Percentiles rank a stretch among this genome's conserved stretches.
phyloP scores from a whole-genome alignment of 2,113 vertebrate genomes.

The Oxyura jamaicensis region DNA sequence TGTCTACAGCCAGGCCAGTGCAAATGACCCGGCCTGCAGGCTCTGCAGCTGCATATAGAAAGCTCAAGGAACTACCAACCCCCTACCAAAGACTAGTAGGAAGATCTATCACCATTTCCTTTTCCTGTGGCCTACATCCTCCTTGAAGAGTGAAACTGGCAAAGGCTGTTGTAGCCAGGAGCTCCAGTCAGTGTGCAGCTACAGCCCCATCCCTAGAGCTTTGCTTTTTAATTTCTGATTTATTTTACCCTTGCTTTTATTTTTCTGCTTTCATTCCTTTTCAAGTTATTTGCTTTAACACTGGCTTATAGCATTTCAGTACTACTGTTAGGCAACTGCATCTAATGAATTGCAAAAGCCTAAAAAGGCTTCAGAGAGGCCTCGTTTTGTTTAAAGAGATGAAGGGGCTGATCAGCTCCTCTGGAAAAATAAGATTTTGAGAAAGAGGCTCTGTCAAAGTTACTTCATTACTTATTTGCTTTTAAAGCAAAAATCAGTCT shows the following conservation, averaged over 20 bases:
- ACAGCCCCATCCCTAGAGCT: not conserved
- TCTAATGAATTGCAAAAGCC: slow-evolving; percentile 2
- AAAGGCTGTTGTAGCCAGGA: not conserved
- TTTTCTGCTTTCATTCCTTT: not conserved
- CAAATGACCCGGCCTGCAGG: not conserved
- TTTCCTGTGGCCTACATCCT: not conserved
- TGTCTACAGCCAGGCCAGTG: not conserved
- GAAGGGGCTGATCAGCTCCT: not conserved
- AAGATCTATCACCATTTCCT: not conserved
- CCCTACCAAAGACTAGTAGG: not conserved
- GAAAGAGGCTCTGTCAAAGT: not conserved
- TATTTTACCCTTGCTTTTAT: not conserved
- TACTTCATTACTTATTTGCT: not conserved
- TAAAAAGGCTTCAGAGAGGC: not conserved
- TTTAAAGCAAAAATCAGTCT: slow-evolving; percentile 8
- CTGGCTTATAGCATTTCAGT: not conserved
- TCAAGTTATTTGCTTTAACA: not conserved
- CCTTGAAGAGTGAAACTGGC: not conserved
- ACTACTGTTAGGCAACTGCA: not conserved
- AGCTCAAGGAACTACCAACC: not conserved
- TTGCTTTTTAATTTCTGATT: not conserved
- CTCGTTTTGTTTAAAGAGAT: slow-evolving; percentile 9
- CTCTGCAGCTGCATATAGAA: not conserved
- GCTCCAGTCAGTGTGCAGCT: not conserved
- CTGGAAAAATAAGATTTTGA: not conserved